phyloP scores from a whole-genome alignment of 30 jellyfish, hydroid and myxozoan genomes.

The Aurelia coerulea region DNA sequence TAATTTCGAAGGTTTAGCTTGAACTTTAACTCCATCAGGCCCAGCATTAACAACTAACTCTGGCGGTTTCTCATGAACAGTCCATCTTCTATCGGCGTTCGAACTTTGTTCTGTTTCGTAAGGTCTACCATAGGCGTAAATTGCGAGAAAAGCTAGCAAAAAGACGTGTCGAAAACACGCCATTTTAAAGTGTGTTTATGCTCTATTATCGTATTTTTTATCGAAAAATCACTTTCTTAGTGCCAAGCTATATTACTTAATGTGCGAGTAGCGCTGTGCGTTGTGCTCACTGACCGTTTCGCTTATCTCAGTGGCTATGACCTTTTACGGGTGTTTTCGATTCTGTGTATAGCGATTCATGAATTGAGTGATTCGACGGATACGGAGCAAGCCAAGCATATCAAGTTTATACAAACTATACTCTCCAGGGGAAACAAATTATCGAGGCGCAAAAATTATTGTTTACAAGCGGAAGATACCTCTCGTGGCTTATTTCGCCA shows the following conservation, averaged over 20 bases:
- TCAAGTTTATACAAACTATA: conserved; percentile 14
- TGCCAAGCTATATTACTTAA: conserved; percentile 12
- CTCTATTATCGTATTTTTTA: too few relatives aligned
- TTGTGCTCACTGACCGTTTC: conserved; percentile 66
- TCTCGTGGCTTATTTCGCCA: too few relatives aligned
- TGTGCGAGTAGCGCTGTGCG: conserved; percentile 13
- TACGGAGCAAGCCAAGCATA: conserved; percentile 52
- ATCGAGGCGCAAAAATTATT: background rate
- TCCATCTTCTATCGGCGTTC: conserved; percentile 79
- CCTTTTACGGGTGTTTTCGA: conserved; percentile 50
- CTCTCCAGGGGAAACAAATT: background rate
- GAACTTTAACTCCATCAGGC: conserved; percentile 96
- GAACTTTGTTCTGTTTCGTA: conserved; percentile 56
- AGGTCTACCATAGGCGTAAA: conserved; percentile 74
- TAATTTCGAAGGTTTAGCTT: conserved; percentile 91
- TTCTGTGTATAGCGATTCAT: conserved; percentile 27
- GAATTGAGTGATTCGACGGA: conserved; percentile 33
- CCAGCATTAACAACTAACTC: conserved; percentile 95
- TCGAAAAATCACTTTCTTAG: too few relatives aligned
- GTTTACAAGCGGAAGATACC: too few relatives aligned
- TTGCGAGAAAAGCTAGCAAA: conserved; percentile 44
- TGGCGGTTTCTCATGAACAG: conserved; percentile 94
- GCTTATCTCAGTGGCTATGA: conserved; percentile 61
- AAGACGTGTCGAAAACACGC: conserved; percentile 72
- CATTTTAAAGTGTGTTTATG: conserved; percentile 19